Evolutionary conservation across 2,888 invertebrate species (phyloP), one percentile per base, ranked within the genome.

Genomic region (Rotaria macrura): DNA sequence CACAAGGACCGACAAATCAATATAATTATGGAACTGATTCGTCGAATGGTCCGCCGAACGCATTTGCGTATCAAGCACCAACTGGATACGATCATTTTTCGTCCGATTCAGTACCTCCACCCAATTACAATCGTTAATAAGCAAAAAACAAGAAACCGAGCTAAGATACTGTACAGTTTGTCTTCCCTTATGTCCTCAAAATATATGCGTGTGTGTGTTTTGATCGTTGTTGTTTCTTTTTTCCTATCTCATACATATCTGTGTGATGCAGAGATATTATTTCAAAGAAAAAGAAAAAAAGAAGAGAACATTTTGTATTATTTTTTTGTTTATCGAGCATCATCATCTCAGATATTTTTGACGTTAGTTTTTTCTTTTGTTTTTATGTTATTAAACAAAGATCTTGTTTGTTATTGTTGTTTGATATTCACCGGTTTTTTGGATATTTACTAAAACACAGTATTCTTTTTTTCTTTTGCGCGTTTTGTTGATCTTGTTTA

Each of bases 351-450:
- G 65, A 65, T 65, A 65, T 34, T 65, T 65, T 65, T 65, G 65
- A 65, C 65, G 65, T 65, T 65, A 17, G 34, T 65, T 65, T 57
- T n/a, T 65, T 65, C 65, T 65, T 65, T 65, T 38, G 34, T 65
- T 65, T 65, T 65, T 34, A 65, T 65, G 65, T 65, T 34, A 34
- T 65, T 65, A 34, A 65, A 65, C 65, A 65, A 65, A 65, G 65
- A 65, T 65, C 65, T 65, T 65, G 65, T 65, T 65, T 65, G 65
- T 34, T 65, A 34, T 65, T 65, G 65, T 65, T 65, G 65, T 65
- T 65, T 65, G 65, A 65, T 65, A 65, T 65, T 65, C 65, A 65
- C 65, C 65, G 65, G 65, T 65, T 65, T 65, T 65, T 65, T 65
- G 65, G 65, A 65, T 34, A 65, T 65, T 65, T 65, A 65, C 65